Evolutionary conservation across 1,140 invertebrate genomes (phyloP).

Genomic region (Atta cephalotes): DNA sequence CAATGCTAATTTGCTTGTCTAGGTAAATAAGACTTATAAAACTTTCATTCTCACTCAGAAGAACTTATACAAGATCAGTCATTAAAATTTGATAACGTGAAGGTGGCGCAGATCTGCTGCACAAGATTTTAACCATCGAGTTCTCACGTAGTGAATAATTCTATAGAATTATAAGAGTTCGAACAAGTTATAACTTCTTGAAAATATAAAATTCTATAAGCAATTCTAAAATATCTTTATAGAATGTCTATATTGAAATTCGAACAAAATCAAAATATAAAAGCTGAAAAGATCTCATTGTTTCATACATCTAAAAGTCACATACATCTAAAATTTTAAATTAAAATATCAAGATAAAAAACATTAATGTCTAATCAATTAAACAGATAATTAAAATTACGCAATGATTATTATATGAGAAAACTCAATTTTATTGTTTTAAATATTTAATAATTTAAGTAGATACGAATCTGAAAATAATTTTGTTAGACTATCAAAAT

Average conservation of each 20-base stretch:
- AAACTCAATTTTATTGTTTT: too few species aligned
- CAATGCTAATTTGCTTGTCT: neutral
- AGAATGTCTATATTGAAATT: neutral
- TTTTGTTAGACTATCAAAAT: too few species aligned
- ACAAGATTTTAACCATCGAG: constrained; percentile 36
- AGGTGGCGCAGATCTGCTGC: constrained; percentile 15
- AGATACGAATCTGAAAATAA: too few species aligned
- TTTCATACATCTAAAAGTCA: neutral
- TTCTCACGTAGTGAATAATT: constrained; percentile 36
- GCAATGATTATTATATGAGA: too few species aligned
- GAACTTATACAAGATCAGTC: constrained; percentile 1
- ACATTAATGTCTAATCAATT: neutral
- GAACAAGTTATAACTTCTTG: constrained; percentile 24
- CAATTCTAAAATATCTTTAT: neutral
- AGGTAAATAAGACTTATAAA: constrained; percentile 16
- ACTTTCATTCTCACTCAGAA: neutral
- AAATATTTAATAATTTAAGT: too few species aligned
- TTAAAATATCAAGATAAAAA: neutral
- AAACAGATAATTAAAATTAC: neutral
- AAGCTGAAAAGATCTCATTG: neutral
- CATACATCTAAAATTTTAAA: neutral
- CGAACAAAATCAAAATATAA: neutral
- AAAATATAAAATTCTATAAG: constrained; percentile 32
- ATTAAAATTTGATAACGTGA: constrained; percentile 44
- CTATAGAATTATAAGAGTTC: constrained; percentile 20